phyloP scores from a whole-genome alignment of 2,888 invertebrate genomes.

The Yponomeuta plumbellus region DNA sequence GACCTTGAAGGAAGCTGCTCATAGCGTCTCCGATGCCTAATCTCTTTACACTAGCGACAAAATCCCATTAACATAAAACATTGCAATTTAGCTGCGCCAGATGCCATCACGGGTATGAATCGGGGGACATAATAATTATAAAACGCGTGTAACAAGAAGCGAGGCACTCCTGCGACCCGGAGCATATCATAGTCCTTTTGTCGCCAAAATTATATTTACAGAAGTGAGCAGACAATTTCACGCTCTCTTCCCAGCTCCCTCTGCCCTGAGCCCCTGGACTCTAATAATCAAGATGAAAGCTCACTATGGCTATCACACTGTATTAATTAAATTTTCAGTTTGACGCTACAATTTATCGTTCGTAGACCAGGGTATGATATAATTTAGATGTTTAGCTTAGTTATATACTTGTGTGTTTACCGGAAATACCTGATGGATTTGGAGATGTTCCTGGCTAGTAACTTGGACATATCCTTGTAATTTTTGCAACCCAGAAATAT shows the following conservation, averaged over 20 bases:
- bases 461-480: too few relatives aligned
- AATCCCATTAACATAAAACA: neutral
- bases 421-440: too few relatives aligned
- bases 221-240: constrained; percentile 77
- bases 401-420: too few relatives aligned
- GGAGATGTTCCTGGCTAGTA: too few relatives aligned
- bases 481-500: too few relatives aligned
- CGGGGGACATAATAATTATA: constrained; percentile 43
- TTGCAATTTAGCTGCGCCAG: neutral
- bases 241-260: constrained; percentile 70
- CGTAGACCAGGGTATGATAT: too few relatives aligned
- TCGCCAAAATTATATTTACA: constrained; percentile 76
- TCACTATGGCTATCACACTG: constrained; percentile 40
- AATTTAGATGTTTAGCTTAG: too few relatives aligned
- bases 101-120: constrained; percentile 12
- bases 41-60: neutral
- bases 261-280: constrained; percentile 55
- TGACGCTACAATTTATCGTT: too few relatives aligned
- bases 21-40: neutral
- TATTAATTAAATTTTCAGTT: too few relatives aligned
- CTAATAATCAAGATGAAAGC: constrained; percentile 56
- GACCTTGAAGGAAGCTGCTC: neutral
- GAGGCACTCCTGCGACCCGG: constrained; percentile 57
- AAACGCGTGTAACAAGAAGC: constrained; percentile 59
- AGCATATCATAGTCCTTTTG: constrained; percentile 75